phyloP scores from a whole-genome alignment of 2,797 vertebrate genomes.

The Onychomys leucogaster region DNA sequence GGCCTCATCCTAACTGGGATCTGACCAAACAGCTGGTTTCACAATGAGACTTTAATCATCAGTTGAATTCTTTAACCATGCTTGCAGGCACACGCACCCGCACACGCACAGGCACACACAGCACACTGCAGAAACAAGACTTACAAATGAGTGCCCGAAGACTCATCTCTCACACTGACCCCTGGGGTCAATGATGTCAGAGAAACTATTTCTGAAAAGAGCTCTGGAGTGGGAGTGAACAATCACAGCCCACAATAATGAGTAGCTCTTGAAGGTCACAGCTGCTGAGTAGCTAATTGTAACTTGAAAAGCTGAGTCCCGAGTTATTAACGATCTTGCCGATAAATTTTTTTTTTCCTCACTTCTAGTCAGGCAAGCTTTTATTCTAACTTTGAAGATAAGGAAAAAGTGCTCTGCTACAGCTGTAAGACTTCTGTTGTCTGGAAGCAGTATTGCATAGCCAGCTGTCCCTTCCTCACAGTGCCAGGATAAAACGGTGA shows the following conservation, averaged over 20 bases:
- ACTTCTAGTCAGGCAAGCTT: constrained; percentile 57
- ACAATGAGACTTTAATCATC: background rate
- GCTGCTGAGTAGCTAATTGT: constrained; percentile 83
- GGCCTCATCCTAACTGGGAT: constrained; percentile 9
- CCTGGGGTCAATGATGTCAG: constrained; percentile 73
- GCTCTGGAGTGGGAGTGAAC: constrained; percentile 50
- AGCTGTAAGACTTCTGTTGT: constrained; percentile 46
- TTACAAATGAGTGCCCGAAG: constrained; percentile 35
- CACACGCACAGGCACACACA: background rate
- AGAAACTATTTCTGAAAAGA: constrained; percentile 78
- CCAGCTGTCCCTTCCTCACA: background rate
- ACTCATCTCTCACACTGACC: constrained; percentile 56
- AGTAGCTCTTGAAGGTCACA: constrained; percentile 80
- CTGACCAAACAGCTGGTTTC: constrained; percentile 68
- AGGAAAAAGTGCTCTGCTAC: constrained; percentile 38
- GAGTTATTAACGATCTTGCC: constrained; percentile 80
- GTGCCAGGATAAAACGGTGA: background rate
- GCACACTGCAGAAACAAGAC: background rate
- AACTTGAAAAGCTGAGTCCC: constrained; percentile 77
- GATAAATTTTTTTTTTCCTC: constrained; percentile 68
- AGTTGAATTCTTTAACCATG: background rate
- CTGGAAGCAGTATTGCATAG: background rate
- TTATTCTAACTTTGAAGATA: constrained; percentile 67
- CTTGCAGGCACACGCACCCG: fast-evolving
- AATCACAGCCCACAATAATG: constrained; percentile 48